These are phyloP conservation scores for Ceratotherium simum DNA, from an alignment of 2,113 vertebrate species.

Conservation along the genomic window DNA sequence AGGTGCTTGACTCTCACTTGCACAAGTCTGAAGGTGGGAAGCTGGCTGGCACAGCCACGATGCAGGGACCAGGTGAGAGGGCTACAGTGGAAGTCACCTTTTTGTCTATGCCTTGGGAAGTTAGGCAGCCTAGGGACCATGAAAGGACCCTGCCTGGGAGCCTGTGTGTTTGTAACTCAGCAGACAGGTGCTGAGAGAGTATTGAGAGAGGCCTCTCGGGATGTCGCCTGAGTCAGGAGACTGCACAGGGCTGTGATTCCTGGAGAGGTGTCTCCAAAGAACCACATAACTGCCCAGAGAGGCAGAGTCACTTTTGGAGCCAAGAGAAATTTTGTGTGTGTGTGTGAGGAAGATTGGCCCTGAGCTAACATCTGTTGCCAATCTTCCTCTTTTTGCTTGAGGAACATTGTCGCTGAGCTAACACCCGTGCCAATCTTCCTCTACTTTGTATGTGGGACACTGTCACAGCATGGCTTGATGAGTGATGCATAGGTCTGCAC, in stretches of 20 bases:
- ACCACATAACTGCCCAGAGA: not conserved
- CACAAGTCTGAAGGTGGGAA: not conserved
- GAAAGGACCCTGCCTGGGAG: not conserved
- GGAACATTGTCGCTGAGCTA: too few relatives aligned
- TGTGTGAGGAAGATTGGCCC: too few relatives aligned
- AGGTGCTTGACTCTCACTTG: fast-evolving
- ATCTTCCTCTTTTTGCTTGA: too few relatives aligned
- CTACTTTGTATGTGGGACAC: too few relatives aligned
- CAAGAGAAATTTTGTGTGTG: not conserved
- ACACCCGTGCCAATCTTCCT: too few relatives aligned
- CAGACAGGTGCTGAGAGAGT: not conserved
- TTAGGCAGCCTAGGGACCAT: fast-evolving
- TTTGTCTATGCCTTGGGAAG: not conserved
- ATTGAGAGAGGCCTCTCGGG: not conserved
- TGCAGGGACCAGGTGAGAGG: not conserved
- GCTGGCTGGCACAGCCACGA: not conserved
- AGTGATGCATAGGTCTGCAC: too few relatives aligned
- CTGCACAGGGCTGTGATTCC: not conserved
- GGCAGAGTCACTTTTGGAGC: not conserved
- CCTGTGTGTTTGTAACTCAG: not conserved
- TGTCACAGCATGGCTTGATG: too few relatives aligned
- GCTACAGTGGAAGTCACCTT: fast-evolving
- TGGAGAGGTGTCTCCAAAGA: not conserved
- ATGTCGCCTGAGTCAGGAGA: not conserved
- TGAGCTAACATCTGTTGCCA: too few relatives aligned